Conservation (phyloP, 2,113 vertebrate genomes). For the Channa argus region DNA sequence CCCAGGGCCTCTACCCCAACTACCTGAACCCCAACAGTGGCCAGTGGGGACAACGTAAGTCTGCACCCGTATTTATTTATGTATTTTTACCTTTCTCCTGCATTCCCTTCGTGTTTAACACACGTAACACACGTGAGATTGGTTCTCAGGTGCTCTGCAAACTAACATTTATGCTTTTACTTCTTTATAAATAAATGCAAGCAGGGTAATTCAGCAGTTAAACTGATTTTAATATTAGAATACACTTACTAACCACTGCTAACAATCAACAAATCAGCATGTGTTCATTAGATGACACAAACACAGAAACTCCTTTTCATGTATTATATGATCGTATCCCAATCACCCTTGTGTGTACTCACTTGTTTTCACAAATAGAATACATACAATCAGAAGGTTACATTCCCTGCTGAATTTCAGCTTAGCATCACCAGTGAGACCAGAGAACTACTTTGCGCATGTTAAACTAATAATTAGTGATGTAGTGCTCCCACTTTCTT, state of each 20-base stretch:
- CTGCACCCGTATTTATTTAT: neutral
- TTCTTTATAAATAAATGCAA: neutral
- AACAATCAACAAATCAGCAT: too few relatives aligned
- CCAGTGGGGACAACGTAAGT: slow-evolving; percentile 99
- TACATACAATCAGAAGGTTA: neutral
- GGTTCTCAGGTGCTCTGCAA: neutral
- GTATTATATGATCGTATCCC: too few relatives aligned
- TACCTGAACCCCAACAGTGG: slow-evolving; percentile 98
- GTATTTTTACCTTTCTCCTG: neutral
- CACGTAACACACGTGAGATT: neutral
- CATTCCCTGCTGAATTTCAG: neutral
- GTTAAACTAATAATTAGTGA: neutral
- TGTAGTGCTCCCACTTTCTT: neutral
- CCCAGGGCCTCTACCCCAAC: slow-evolving; percentile 97
- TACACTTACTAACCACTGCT: too few relatives aligned
- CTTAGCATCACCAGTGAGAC: neutral
- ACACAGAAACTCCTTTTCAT: too few relatives aligned
- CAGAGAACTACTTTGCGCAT: neutral
- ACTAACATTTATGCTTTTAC: neutral
- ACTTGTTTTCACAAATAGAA: too few relatives aligned
- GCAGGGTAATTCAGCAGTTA: neutral
- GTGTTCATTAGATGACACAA: too few relatives aligned
- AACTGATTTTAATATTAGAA: neutral
- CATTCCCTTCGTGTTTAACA: neutral
- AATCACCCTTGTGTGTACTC: too few relatives aligned